Percentiles rank a stretch among this genome's conserved stretches.
Conservation (phyloP, 2,888 invertebrate genomes). For the Tiphia femorata region DNA sequence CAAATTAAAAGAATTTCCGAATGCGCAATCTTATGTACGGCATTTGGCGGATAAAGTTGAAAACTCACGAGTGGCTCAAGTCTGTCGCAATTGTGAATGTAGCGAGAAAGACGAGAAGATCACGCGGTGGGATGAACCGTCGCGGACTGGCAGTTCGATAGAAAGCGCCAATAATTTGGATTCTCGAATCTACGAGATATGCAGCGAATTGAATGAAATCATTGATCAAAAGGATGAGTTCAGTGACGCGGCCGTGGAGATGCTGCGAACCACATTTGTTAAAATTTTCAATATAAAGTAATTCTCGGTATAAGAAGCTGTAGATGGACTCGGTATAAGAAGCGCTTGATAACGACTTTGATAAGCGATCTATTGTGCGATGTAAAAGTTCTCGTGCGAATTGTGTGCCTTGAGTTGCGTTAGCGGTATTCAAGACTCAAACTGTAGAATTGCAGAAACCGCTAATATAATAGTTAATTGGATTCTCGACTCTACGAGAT, state of each 20-base stretch:
- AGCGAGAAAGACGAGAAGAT: conserved; percentile 43
- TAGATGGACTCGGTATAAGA: too few species aligned
- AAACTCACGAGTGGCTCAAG: conserved; percentile 31
- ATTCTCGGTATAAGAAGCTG: too few species aligned
- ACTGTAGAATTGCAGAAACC: too few species aligned
- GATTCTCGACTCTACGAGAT: conserved; percentile 41
- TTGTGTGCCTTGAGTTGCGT: too few species aligned
- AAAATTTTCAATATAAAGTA: conserved; percentile 4
- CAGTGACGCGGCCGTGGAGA: conserved; percentile 17
- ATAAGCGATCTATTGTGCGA: too few species aligned
- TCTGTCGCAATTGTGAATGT: conserved; percentile 41
- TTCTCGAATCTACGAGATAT: conserved; percentile 39
- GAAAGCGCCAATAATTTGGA: conserved; percentile 31
- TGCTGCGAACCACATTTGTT: conserved; percentile 7
- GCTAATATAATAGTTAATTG: conserved; percentile 14
- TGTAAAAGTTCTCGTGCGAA: too few species aligned
- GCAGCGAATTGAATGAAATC: conserved; percentile 47
- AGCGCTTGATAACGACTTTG: too few species aligned
- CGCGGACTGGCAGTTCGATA: too few species aligned
- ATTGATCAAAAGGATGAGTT: conserved; percentile 32
- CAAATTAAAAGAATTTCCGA: conserved; percentile 30
- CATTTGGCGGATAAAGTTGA: conserved; percentile 18
- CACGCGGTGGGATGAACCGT: conserved; percentile 30
- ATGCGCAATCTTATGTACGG: conserved; percentile 39
- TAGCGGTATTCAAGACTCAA: too few species aligned